phyloP scores from a whole-genome alignment of 2,113 vertebrate genomes.

The Atherinomorus stipes region DNA sequence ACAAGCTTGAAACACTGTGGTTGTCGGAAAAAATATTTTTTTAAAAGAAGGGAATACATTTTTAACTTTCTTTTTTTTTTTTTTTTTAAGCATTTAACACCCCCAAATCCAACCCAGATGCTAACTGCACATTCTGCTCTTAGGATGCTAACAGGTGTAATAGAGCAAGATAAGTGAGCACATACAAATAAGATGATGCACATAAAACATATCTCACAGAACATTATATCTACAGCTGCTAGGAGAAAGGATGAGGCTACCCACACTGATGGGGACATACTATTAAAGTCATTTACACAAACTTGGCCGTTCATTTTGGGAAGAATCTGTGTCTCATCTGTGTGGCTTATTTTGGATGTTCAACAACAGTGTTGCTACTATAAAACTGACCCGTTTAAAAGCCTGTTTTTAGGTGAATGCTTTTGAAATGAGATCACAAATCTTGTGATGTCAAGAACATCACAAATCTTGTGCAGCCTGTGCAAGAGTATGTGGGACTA shows the following conservation, averaged over 20 bases:
- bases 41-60: too few species aligned
- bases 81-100: too few species aligned
- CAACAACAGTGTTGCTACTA: constrained; percentile 45
- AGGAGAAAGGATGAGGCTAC: constrained; percentile 8
- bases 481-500: constrained; percentile 4
- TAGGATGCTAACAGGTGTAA: constrained; percentile 6
- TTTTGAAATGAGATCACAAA: background rate
- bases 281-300: constrained; percentile 46
- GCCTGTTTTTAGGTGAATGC: constrained; percentile 48
- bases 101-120: constrained; percentile 20
- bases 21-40: background rate
- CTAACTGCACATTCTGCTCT: constrained; percentile 18
- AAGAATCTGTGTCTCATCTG: constrained; percentile 26
- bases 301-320: constrained; percentile 29
- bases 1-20: background rate
- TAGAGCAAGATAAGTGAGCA: constrained; percentile 15
- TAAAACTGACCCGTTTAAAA: constrained; percentile 50
- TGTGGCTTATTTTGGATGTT: constrained; percentile 49
- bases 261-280: constrained; percentile 49
- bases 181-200: background rate
- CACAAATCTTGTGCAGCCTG: constrained; percentile 1
- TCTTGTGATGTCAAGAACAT: constrained; percentile 5
- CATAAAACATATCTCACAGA: constrained; percentile 8
- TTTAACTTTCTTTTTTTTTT: too few species aligned
- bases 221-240: constrained; percentile 19